Evolutionary conservation across 2,888 invertebrate species (phyloP).

Genomic region (Polydrusus cervinus): DNA sequence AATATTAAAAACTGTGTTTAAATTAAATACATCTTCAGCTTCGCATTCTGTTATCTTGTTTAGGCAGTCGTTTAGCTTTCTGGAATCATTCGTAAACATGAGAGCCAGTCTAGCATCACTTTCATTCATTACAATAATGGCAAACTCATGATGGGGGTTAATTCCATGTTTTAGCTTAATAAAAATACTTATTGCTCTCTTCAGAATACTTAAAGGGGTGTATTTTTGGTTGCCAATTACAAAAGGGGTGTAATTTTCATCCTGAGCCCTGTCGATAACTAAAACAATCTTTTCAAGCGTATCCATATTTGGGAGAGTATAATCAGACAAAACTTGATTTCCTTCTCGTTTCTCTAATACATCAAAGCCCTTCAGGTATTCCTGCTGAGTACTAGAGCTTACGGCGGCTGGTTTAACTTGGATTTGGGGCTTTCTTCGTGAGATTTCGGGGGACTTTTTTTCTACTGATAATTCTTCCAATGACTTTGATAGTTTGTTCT

Average conservation of each 20-base stretch:
- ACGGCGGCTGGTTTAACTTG: slow-evolving; percentile 49
- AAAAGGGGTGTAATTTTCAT: slow-evolving; percentile 74
- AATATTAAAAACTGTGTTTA: slow-evolving; percentile 74
- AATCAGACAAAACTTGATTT: slow-evolving; percentile 25
- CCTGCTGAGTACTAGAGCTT: slow-evolving; percentile 46
- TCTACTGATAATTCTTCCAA: slow-evolving; percentile 53
- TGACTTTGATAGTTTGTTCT: slow-evolving; percentile 50
- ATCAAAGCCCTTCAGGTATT: slow-evolving; percentile 58
- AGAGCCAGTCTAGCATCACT: slow-evolving; percentile 74
- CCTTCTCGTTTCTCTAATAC: slow-evolving; percentile 55
- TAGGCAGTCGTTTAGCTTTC: slow-evolving; percentile 75
- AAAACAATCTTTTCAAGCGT: slow-evolving; percentile 76
- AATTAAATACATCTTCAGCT: slow-evolving; percentile 74
- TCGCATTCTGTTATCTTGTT: slow-evolving; percentile 75
- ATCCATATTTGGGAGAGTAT: slow-evolving; percentile 51
- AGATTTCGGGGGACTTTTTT: slow-evolving; percentile 34
- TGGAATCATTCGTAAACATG: slow-evolving; percentile 78
- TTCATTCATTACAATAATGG: slow-evolving; percentile 75
- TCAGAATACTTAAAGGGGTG: slow-evolving; percentile 77
- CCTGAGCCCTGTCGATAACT: slow-evolving; percentile 77
- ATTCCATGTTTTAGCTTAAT: slow-evolving; percentile 77
- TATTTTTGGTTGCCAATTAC: slow-evolving; percentile 75
- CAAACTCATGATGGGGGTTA: slow-evolving; percentile 78
- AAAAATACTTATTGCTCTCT: slow-evolving; percentile 77
- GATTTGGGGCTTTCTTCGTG: slow-evolving; percentile 39